phyloP scores from a whole-genome alignment of 2,113 vertebrate genomes.

The Anolis carolinensis region DNA sequence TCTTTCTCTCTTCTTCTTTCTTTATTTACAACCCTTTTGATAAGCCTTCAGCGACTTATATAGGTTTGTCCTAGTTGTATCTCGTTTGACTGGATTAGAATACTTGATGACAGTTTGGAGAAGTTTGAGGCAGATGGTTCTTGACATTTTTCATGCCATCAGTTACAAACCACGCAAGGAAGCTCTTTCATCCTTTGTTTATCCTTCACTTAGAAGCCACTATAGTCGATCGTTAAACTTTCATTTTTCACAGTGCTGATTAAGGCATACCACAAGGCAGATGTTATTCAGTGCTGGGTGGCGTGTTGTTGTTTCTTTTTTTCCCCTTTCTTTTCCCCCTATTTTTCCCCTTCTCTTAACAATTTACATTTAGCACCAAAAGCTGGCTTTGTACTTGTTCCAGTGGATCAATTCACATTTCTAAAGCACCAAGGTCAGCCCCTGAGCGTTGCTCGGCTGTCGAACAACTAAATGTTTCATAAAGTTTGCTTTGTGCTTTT shows the following conservation, averaged over 20 bases:
- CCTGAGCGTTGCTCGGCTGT: constrained; percentile 59
- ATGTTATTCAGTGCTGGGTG: constrained; percentile 76
- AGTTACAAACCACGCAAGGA: constrained; percentile 87
- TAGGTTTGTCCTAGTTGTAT: constrained; percentile 85
- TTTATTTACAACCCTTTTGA: constrained; percentile 84
- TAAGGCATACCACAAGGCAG: constrained; percentile 81
- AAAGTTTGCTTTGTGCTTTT: constrained; percentile 63
- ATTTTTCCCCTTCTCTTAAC: constrained; percentile 49
- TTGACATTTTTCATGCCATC: constrained; percentile 90
- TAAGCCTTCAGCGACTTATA: constrained; percentile 85
- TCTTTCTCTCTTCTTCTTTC: neutral
- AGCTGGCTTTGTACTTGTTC: constrained; percentile 77
- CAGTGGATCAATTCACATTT: constrained; percentile 75
- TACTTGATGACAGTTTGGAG: constrained; percentile 91
- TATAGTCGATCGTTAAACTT: constrained; percentile 86
- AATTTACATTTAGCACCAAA: constrained; percentile 80
- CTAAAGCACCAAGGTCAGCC: constrained; percentile 77
- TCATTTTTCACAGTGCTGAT: constrained; percentile 86
- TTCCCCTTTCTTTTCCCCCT: neutral
- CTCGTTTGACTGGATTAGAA: constrained; percentile 89
- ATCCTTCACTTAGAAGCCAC: constrained; percentile 81
- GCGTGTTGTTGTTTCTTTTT: neutral
- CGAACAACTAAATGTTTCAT: constrained; percentile 70
- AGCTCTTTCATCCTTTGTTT: constrained; percentile 90
- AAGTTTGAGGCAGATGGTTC: constrained; percentile 92